Conservation (phyloP, 2,113 vertebrate genomes). For the Megatriorchis doriae region DNA sequence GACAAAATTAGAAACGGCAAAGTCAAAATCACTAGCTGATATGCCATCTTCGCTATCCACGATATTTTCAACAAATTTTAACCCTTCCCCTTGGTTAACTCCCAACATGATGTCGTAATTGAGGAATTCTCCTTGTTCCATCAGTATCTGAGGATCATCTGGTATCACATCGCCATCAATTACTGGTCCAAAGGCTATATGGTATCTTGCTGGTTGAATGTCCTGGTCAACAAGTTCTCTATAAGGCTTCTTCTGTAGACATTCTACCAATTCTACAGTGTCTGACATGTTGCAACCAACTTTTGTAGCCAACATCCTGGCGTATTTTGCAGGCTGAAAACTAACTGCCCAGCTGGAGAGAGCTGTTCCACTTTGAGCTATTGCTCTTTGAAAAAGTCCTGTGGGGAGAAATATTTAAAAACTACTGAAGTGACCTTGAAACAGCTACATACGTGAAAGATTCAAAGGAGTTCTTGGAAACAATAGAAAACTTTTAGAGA, state of each 20-base stretch:
- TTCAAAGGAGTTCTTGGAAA: constrained; percentile 27
- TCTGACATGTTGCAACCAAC: constrained; percentile 97
- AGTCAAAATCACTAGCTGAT: constrained; percentile 97
- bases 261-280: constrained; percentile 91
- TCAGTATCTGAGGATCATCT: constrained; percentile 96
- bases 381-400: constrained; percentile 98
- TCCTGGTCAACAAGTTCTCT: constrained; percentile 98
- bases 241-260: constrained; percentile 95
- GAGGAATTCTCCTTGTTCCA: constrained; percentile 99
- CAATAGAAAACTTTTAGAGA: not conserved
- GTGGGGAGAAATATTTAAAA: constrained; percentile 57
- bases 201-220: constrained; percentile 96
- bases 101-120: constrained; percentile 99
- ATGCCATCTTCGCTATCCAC: constrained; percentile 97
- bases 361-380: constrained; percentile 96
- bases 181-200: constrained; percentile 97
- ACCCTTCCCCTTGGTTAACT: constrained; percentile 95
- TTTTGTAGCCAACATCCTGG: constrained; percentile 93
- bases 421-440: constrained; percentile 59
- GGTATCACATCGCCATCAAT: constrained; percentile 99
- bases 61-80: constrained; percentile 98
- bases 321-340: constrained; percentile 96
- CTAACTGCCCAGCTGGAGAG: constrained; percentile 98
- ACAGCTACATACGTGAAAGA: constrained; percentile 15
- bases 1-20: constrained; percentile 97